Evolutionary conservation across 1,140 invertebrate genomes (phyloP).

Genomic region (Drosophila biarmipes): DNA sequence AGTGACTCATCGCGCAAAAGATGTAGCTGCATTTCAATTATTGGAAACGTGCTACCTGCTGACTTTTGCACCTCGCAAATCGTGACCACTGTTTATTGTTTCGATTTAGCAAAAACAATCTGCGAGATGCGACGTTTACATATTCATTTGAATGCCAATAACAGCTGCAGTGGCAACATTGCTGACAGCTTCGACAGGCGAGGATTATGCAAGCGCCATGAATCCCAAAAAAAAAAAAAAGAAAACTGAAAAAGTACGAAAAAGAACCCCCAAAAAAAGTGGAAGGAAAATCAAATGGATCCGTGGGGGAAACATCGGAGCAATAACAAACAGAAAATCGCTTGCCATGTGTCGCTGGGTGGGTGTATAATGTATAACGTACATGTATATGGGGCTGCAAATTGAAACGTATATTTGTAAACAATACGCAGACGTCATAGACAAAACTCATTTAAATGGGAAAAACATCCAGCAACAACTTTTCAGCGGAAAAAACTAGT

Average conservation of each 20-base stretch:
- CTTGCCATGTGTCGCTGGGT: conserved; percentile 70
- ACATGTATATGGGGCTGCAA: conserved; percentile 51
- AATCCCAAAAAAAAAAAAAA: conserved; percentile 21
- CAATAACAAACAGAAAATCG: conserved; percentile 39
- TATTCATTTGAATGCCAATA: conserved; percentile 82
- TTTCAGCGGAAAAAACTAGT: conserved; percentile 14
- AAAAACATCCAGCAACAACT: conserved; percentile 42
- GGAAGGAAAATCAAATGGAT: conserved; percentile 56
- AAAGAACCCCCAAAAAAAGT: conserved; percentile 14
- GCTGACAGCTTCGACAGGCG: conserved; percentile 77
- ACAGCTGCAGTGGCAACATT: conserved; percentile 54
- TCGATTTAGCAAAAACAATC: conserved; percentile 54
- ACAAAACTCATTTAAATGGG: conserved; percentile 75
- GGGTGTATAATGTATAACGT: conserved; percentile 48
- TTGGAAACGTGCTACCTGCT: conserved; percentile 59
- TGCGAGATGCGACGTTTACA: conserved; percentile 61
- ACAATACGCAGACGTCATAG: conserved; percentile 80
- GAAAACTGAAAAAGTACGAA: conserved; percentile 16
- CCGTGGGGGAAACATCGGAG: conserved; percentile 27
- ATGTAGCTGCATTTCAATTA: conserved; percentile 6
- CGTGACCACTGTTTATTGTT: conserved; percentile 44
- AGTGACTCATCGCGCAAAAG: conserved; percentile 36
- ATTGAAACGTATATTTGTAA: conserved; percentile 81
- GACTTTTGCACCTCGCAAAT: conserved; percentile 36
- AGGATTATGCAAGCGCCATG: conserved; percentile 78